These are phyloP conservation scores for Tamandua tetradactyla DNA, from an alignment of 2,797 vertebrate species.

Conservation along the genomic window DNA sequence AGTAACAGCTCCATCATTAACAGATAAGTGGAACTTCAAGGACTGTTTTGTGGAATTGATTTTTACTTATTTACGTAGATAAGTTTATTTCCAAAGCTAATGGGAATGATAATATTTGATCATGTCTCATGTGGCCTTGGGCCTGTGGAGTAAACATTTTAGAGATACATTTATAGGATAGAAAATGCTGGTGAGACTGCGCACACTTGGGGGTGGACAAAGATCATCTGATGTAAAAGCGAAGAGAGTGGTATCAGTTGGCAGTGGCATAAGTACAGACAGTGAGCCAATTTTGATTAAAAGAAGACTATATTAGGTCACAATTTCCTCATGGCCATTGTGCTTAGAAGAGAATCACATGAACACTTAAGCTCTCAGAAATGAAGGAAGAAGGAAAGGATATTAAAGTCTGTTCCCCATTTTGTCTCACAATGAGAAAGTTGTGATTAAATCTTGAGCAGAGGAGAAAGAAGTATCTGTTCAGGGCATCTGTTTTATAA, in stretches of 20 bases:
- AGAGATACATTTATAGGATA: neutral
- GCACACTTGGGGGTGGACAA: neutral
- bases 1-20: rapidly evolving
- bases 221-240: neutral
- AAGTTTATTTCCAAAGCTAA: neutral
- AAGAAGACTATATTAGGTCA: neutral
- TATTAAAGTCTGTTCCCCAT: neutral
- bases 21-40: neutral
- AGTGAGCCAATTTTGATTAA: neutral
- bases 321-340: neutral
- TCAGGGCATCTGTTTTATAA: neutral
- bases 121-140: neutral
- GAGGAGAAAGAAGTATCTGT: neutral
- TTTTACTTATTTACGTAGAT: neutral
- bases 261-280: neutral
- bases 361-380: neutral
- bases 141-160: neutral
- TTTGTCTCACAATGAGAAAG: neutral
- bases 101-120: neutral
- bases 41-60: neutral
- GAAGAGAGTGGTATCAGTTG: neutral
- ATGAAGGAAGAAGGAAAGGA: neutral
- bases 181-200: neutral
- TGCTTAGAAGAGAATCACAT: neutral
- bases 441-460: neutral